Conservation (phyloP, 2,888 invertebrate species). For the Parasteatoda lunata region DNA sequence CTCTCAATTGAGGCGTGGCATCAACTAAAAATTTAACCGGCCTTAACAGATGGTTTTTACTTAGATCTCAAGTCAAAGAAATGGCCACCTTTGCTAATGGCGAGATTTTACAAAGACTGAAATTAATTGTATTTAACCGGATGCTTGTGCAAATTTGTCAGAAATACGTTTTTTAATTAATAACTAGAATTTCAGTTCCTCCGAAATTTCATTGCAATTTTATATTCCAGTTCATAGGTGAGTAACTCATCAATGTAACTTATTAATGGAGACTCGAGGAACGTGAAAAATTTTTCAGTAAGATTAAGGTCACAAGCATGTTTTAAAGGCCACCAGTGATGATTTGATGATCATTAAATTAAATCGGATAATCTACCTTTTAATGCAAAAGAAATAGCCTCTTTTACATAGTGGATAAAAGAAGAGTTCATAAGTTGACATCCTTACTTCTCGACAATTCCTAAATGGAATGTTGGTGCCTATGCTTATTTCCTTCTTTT, state of each 20-base stretch:
- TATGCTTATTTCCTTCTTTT: neutral
- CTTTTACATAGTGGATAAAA: conserved; percentile 27
- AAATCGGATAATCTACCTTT: conserved; percentile 48
- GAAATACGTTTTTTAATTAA: too few species aligned
- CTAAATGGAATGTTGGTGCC: conserved; percentile 13
- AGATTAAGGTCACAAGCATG: conserved; percentile 41
- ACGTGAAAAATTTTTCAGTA: conserved; percentile 50
- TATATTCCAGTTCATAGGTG: conserved; percentile 16
- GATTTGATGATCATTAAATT: conserved; percentile 56
- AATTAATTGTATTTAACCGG: too few species aligned
- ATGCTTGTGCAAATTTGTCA: too few species aligned
- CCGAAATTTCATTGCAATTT: conserved; percentile 7
- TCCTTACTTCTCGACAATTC: conserved; percentile 18
- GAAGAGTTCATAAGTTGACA: conserved; percentile 36
- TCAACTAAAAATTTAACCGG: too few species aligned
- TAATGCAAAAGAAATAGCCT: conserved; percentile 22
- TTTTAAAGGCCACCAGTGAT: conserved; percentile 45
- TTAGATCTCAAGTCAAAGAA: too few species aligned
- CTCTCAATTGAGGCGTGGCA: too few species aligned
- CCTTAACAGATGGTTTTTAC: too few species aligned
- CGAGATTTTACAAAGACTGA: too few species aligned
- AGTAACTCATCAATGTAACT: conserved; percentile 52
- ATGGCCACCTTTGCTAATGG: too few species aligned
- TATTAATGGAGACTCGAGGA: conserved; percentile 43
- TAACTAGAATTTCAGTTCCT: too few species aligned